Percentiles rank a stretch among this genome's conserved stretches.
phyloP scores from a whole-genome alignment of 2,888 invertebrate species.

The Agrochola lota region DNA sequence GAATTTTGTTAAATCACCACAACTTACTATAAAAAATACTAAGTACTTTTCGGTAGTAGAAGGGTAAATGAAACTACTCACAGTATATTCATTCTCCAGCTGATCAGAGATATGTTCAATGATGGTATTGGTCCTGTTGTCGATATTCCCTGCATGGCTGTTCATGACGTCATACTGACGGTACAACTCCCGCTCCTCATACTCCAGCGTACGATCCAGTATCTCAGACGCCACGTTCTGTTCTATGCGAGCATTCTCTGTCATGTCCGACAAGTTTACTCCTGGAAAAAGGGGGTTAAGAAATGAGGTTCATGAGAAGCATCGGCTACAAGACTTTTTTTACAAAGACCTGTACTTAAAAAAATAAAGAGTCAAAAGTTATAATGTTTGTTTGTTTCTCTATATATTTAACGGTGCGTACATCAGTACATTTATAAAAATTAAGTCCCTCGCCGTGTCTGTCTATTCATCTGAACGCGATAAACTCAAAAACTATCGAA shows the following conservation, averaged over 20 bases:
- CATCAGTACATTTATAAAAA: no score
- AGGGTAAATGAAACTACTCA: constrained; percentile 50
- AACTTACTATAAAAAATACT: background rate
- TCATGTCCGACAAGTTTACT: constrained; percentile 75
- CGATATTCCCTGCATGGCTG: constrained; percentile 82
- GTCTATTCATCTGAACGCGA: no score
- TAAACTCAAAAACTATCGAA: no score
- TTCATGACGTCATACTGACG: constrained; percentile 78
- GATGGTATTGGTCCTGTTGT: constrained; percentile 85
- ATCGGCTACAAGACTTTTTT: background rate
- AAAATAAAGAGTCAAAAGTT: no score
- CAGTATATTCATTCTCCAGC: constrained; percentile 79
- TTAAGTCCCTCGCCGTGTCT: no score
- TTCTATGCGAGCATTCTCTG: constrained; percentile 81
- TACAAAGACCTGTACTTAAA: background rate
- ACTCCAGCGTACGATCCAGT: constrained; percentile 79
- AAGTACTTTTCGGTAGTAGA: background rate
- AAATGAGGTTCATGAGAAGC: background rate
- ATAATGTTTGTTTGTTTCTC: no score
- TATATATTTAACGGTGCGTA: no score
- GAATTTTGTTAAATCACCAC: background rate
- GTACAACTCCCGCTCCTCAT: constrained; percentile 81
- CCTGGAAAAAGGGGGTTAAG: constrained; percentile 67
- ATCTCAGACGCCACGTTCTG: constrained; percentile 82
- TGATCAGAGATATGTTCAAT: constrained; percentile 84